phyloP scores from a whole-genome alignment of 1,140 invertebrate genomes.

The Drosophila lacertosa region DNA sequence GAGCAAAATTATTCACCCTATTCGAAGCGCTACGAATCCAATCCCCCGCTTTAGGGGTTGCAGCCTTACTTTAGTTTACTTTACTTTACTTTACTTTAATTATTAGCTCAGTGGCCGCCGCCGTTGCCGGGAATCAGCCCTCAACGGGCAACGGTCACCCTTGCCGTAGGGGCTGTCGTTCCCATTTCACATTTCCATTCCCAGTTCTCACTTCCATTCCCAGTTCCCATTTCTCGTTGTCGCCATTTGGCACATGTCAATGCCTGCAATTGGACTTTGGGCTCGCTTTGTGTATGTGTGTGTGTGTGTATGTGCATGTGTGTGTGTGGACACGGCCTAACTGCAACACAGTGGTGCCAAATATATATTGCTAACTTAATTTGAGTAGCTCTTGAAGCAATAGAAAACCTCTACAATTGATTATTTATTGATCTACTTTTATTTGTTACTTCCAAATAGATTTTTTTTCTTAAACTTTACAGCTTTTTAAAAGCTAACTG shows the following conservation, averaged over 20 bases:
- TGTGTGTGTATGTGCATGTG: too few species aligned
- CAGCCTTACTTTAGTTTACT: constrained; percentile 72
- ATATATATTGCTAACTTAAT: too few species aligned
- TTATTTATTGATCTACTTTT: too few species aligned
- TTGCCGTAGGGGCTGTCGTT: constrained; percentile 44
- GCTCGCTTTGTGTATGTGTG: too few species aligned
- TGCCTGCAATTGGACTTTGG: constrained; percentile 56
- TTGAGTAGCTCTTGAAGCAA: too few species aligned
- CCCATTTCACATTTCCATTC: constrained; percentile 2
- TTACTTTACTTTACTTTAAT: constrained; percentile 78
- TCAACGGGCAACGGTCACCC: constrained; percentile 58
- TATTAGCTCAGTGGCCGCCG: constrained; percentile 67
- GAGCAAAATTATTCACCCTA: constrained; percentile 52
- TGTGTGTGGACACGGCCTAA: constrained; percentile 1
- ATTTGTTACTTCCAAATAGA: too few species aligned
- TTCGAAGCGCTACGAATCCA: constrained; percentile 32
- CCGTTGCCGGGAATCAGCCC: constrained; percentile 37
- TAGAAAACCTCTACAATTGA: too few species aligned
- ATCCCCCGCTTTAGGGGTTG: constrained; percentile 66
- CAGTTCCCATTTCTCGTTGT: constrained; percentile 18
- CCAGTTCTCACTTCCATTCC: constrained; percentile 4
- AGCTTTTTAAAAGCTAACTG: too few species aligned
- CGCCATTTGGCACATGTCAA: constrained; percentile 71
- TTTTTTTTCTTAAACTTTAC: too few species aligned
- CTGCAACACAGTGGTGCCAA: constrained; percentile 48